Percentiles rank a stretch among this genome's conserved stretches.
Evolutionary conservation across 1,140 invertebrate species (phyloP).

Genomic region (Megalonaias nervosa): DNA sequence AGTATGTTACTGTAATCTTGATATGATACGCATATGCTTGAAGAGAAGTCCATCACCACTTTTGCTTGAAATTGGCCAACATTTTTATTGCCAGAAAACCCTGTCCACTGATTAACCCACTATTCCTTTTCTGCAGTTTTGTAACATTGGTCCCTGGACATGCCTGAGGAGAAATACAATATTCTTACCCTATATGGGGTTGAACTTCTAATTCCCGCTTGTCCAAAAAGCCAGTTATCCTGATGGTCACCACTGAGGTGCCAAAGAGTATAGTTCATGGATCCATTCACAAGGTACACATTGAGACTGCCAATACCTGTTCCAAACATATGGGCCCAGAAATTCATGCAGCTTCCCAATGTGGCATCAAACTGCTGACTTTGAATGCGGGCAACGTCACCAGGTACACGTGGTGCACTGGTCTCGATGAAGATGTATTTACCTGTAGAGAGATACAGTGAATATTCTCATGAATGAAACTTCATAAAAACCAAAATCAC

Average conservation of each 20-base stretch:
- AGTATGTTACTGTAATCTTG: too few species aligned
- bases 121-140: too few species aligned
- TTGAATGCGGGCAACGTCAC: constrained; percentile 63
- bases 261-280: constrained; percentile 67
- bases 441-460: constrained; percentile 48
- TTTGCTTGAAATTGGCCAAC: too few species aligned
- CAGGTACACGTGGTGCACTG: constrained; percentile 43
- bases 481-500: too few species aligned
- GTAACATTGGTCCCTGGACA: background rate
- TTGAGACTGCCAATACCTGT: constrained; percentile 52
- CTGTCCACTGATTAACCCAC: too few species aligned
- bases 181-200: constrained; percentile 33
- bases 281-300: constrained; percentile 62
- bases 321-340: constrained; percentile 86
- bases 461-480: background rate
- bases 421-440: constrained; percentile 67
- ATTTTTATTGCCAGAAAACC: too few species aligned
- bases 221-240: constrained; percentile 53
- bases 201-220: constrained; percentile 41
- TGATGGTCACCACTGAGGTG: constrained; percentile 52
- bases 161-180: background rate
- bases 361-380: constrained; percentile 52
- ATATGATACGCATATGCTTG: too few species aligned
- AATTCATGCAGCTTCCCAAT: constrained; percentile 63
- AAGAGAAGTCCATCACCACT: too few species aligned